Base-by-base conservation (phyloP, 1,140 invertebrate species). In the Helicoverpa armigera region DNA sequence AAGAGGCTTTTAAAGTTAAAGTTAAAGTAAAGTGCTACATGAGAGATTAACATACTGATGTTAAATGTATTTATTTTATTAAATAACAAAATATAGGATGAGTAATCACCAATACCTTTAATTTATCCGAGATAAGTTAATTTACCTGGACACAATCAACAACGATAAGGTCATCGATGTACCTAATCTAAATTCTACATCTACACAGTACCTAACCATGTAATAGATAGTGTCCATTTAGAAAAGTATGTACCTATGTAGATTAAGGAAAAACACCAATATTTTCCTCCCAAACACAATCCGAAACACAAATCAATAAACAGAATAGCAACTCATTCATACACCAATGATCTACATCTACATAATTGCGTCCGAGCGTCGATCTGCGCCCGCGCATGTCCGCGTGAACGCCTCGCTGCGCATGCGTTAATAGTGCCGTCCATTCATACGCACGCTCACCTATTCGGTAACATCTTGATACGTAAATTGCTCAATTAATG, bases 341-440 rank as follows among this genome's bases (percentile, higher is more conserved):
- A 18, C 50, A 75, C 61, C 16, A 43, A 43, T 43, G 31, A 5
- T 16, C 56, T 43, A 48, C 73, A 10, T 43, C 35, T 43, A 43
- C 35, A 43, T 75, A 75, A 75, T 75, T 70, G 63, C 70, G 29
- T 50, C 11, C 29, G 67, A 43, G 43, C 29, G 60, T 48, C 67
- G 67, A 50, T 43, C 2, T 48, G 69, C 58, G 70, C 18, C 13
- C 18, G 63, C 58, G 60, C 48, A 13, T 70, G 72, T 63, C 10
- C 75, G 63, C 77, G 31, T 82, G 84, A 77, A 74, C 80, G 67
- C 75, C 53, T 48, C 73, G 83, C 80, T 56, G 61, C 78, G 54
- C 82, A 86, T 78, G 80, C 82, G 82, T 65, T 23, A 60, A 77
- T 31, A 61, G 18, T 35, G 16, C 35, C 53, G 53, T 54, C 70